A percentile compares a stretch with the other conserved stretches of the same genome.
These are phyloP conservation scores for Panzeria rudis DNA, from an alignment of 2,888 invertebrate species.

Conservation along the genomic window DNA sequence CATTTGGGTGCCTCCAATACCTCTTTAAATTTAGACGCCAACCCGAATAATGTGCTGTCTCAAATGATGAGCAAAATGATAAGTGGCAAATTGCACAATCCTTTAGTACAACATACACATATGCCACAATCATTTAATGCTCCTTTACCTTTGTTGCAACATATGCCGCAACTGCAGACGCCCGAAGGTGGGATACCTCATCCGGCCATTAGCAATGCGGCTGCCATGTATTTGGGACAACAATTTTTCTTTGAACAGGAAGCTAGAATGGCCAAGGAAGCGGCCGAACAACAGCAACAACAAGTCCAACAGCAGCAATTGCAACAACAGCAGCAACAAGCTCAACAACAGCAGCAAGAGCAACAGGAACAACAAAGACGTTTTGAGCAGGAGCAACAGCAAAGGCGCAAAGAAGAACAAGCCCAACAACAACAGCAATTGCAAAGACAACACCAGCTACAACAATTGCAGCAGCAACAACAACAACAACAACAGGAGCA, in stretches of 20 bases:
- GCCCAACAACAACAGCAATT: conserved; percentile 84
- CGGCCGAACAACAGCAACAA: conserved; percentile 85
- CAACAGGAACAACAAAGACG: conserved; percentile 85
- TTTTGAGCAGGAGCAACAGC: conserved; percentile 86
- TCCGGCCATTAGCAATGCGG: conserved; percentile 87
- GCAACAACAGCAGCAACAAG: conserved; percentile 83
- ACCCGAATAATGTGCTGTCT: conserved; percentile 85
- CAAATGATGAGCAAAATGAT: conserved; percentile 89
- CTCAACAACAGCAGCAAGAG: conserved; percentile 83
- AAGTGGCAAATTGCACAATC: conserved; percentile 86
- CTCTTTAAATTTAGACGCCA: conserved; percentile 63
- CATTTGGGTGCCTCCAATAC: conserved; percentile 64
- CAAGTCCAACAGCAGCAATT: conserved; percentile 84
- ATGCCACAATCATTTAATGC: conserved; percentile 87
- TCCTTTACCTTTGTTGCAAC: conserved; percentile 85
- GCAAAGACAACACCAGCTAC: conserved; percentile 84
- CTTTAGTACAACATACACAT: conserved; percentile 84
- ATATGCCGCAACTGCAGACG: conserved; percentile 83
- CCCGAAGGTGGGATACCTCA: conserved; percentile 84
- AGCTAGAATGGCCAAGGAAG: conserved; percentile 88
- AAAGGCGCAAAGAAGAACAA: conserved; percentile 82
- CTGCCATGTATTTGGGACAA: conserved; percentile 91
- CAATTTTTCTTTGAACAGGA: conserved; percentile 92
- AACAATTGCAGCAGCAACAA: conserved; percentile 84
- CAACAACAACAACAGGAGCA: conserved; percentile 82